A percentile compares a stretch with the other conserved stretches of the same genome.
Conservation (phyloP, 2,888 invertebrate species). For the Hemithea aestivaria region DNA sequence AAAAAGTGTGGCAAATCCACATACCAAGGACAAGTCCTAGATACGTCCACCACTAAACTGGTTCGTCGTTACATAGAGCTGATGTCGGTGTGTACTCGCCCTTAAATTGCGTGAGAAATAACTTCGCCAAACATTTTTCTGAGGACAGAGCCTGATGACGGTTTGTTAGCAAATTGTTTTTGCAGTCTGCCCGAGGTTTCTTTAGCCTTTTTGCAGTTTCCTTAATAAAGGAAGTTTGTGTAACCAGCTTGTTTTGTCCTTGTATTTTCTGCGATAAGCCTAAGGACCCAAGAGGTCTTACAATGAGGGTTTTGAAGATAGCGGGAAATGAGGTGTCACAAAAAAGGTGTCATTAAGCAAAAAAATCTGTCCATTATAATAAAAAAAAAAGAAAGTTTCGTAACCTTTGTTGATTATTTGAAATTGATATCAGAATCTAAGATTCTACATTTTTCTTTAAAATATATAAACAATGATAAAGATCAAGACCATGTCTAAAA, state of each 20-base stretch:
- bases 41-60: conserved; percentile 11
- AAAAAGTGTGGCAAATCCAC: too few species aligned
- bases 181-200: conserved; percentile 5
- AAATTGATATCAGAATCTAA: too few species aligned
- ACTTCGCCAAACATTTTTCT: conserved; percentile 28
- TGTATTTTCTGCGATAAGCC: too few species aligned
- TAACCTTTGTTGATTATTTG: too few species aligned
- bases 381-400: too few species aligned
- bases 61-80: conserved; percentile 33
- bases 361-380: too few species aligned
- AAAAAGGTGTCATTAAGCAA: too few species aligned
- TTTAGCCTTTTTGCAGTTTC: conserved; percentile 11
- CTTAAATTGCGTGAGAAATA: conserved; percentile 42
- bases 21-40: conserved; percentile 1
- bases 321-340: too few species aligned
- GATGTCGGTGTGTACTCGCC: conserved; percentile 40
- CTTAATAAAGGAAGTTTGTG: conserved; percentile 6
- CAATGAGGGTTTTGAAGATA: conserved; percentile 18
- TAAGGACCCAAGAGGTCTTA: too few species aligned
- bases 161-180: conserved; percentile 21
- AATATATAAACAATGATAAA: too few species aligned
- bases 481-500: too few species aligned
- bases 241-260: not conserved
- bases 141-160: conserved; percentile 32
- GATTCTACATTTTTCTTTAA: too few species aligned